phyloP scores from a whole-genome alignment of 2,888 invertebrate species.

The Digitonthophagus gazella region DNA sequence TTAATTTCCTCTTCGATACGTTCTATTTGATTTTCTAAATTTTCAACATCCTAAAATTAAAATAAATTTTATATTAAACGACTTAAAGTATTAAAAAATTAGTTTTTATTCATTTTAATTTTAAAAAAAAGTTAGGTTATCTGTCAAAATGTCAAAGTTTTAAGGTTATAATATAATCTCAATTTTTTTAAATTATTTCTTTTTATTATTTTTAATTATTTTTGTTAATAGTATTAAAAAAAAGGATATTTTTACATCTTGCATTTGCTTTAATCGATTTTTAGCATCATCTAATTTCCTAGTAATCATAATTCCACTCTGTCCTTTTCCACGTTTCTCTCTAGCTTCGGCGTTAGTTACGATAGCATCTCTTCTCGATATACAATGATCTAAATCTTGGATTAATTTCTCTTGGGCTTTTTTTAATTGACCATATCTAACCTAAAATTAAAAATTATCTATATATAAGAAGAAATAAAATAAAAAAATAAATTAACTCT shows the following conservation, averaged over 20 bases:
- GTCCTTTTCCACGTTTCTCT: conserved; percentile 53
- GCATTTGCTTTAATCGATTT: conserved; percentile 57
- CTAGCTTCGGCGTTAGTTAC: conserved; percentile 58
- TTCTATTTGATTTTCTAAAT: conserved; percentile 5
- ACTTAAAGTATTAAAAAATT: too few species aligned
- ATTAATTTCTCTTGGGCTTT: conserved; percentile 61
- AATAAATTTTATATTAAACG: conserved; percentile 1
- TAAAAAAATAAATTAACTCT: conserved; percentile 62
- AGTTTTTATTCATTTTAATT: too few species aligned
- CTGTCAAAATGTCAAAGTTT: too few species aligned
- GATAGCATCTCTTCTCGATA: conserved; percentile 64
- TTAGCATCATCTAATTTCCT: conserved; percentile 60
- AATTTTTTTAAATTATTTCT: too few species aligned
- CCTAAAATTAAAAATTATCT: conserved; percentile 37
- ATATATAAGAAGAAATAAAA: too few species aligned
- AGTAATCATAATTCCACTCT: conserved; percentile 54
- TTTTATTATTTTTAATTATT: too few species aligned
- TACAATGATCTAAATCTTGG: conserved; percentile 64
- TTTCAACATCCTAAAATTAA: conserved; percentile 30
- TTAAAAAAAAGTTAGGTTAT: too few species aligned
- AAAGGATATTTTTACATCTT: conserved; percentile 53
- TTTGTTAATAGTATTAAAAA: too few species aligned
- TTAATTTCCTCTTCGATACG: conserved; percentile 21
- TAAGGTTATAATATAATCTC: too few species aligned
- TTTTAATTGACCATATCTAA: conserved; percentile 53